Base-by-base conservation (phyloP, 2,113 vertebrate genomes). In the Alces alces region DNA sequence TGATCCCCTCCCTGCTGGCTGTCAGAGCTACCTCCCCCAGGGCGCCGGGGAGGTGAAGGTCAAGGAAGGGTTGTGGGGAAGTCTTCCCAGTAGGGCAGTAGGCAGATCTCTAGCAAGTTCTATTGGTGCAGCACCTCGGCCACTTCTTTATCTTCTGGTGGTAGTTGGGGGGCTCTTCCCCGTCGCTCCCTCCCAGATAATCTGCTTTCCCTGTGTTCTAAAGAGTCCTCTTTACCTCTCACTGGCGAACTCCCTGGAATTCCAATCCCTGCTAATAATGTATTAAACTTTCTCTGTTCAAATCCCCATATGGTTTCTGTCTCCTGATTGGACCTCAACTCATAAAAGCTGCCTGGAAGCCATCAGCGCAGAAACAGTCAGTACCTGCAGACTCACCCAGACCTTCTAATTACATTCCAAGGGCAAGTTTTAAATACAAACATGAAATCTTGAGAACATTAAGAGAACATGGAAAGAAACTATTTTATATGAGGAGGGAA, bases 111-210 rank as follows among this genome's bases (percentile, higher is more conserved):
- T 27, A 43, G 36, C 55, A 78, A 45, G 47, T 64, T 36, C 45
- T 4, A 2, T 12, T 2, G 5, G 6, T 2, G 19, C n/a, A 58
- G 50, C 33, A 9, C 33, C 50, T 57, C 1, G 2, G 57, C 6
- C 2, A 4, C 73, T 6, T 25, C 57, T 82, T 16, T 3, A 52
- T 28, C 25, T 19, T 6, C 80, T 58, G 8, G 60, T 52, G 87
- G 36, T 17, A 21, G 27, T n/a, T n/a, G 30, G 30, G 30, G 23
- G 47, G 39, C 47, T 21, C 52, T 3, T n/a, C 23, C 50, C 43
- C 0, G 58, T 30, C 2, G 1, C 85, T 2, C 43, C 0, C 3
- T 30, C 60, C 39, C 28, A 2, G 28, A 64, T 25, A 11, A 19
- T 27, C 61, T n/a, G 36, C 58, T 5, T 3, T 11, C 39, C 30